Evolutionary conservation across 2,888 invertebrate genomes (phyloP).

Genomic region (Calephelis perditalis): DNA sequence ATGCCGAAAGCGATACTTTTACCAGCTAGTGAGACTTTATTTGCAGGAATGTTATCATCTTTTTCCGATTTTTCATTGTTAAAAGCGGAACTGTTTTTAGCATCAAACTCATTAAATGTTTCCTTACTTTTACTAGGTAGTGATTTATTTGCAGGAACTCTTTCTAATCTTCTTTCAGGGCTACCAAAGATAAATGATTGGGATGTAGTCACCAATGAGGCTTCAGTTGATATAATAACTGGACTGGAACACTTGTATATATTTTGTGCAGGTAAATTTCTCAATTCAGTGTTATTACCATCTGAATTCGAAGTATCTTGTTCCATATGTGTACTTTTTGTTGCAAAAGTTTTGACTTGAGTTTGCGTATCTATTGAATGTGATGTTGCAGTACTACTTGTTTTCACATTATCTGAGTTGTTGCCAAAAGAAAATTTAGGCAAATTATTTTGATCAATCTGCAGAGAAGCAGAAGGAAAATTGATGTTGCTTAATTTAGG

Average conservation of each 20-base stretch:
- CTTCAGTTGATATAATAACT: slow-evolving; percentile 39
- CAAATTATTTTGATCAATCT: slow-evolving; percentile 52
- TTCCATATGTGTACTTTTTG: slow-evolving; percentile 8
- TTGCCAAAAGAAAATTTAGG: slow-evolving; percentile 48
- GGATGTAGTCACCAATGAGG: slow-evolving; percentile 25
- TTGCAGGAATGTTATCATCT: background rate
- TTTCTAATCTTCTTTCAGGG: slow-evolving; percentile 44
- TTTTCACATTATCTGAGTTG: slow-evolving; percentile 8
- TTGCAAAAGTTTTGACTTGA: background rate
- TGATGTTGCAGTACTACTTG: slow-evolving; percentile 16
- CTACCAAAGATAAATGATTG: slow-evolving; percentile 43
- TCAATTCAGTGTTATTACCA: background rate
- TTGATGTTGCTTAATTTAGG: slow-evolving; percentile 35
- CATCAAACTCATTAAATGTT: slow-evolving; percentile 23
- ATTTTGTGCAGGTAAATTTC: slow-evolving; percentile 31
- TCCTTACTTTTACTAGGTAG: slow-evolving; percentile 22
- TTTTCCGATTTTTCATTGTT: background rate
- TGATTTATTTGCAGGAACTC: slow-evolving; percentile 13
- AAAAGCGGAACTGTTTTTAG: background rate
- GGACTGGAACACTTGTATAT: slow-evolving; percentile 51
- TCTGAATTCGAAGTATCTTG: background rate
- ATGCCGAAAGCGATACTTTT: background rate
- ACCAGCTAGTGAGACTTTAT: background rate
- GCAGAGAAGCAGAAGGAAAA: slow-evolving; percentile 46
- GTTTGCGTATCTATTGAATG: slow-evolving; percentile 13